Evolutionary conservation across 2,113 vertebrate species (phyloP).

Genomic region (Indri indri): DNA sequence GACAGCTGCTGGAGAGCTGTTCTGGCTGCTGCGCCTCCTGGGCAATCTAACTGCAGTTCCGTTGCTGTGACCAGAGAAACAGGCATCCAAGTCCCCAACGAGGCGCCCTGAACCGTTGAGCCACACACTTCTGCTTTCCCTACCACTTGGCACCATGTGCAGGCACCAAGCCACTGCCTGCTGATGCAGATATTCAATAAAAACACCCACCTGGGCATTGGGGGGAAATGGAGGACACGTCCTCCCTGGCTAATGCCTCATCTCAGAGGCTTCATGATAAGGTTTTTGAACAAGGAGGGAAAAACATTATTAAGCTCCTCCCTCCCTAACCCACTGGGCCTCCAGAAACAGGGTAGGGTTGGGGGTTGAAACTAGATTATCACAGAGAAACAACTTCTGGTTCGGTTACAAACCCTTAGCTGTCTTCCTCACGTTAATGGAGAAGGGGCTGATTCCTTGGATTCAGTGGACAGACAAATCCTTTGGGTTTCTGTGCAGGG

Average conservation of each 20-base stretch:
- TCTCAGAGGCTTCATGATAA: neutral
- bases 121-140: conserved; percentile 72
- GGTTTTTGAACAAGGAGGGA: conserved; percentile 40
- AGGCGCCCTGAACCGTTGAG: neutral
- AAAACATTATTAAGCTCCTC: conserved; percentile 18
- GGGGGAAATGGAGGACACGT: neutral
- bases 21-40: fast-evolving
- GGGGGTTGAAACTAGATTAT: neutral
- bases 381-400: neutral
- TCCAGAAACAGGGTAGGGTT: neutral
- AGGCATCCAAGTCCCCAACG: neutral
- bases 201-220: neutral
- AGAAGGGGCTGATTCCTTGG: neutral
- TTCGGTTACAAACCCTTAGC: neutral
- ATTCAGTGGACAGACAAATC: neutral
- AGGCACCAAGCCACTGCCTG: neutral
- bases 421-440: neutral
- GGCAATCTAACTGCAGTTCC: neutral
- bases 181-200: neutral
- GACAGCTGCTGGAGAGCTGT: neutral
- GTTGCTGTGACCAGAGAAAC: neutral
- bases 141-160: neutral
- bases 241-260: neutral
- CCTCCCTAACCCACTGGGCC: neutral
- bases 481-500: neutral